phyloP scores from a whole-genome alignment of 1,140 invertebrate genomes.

The Panagrolaimus sp. region DNA sequence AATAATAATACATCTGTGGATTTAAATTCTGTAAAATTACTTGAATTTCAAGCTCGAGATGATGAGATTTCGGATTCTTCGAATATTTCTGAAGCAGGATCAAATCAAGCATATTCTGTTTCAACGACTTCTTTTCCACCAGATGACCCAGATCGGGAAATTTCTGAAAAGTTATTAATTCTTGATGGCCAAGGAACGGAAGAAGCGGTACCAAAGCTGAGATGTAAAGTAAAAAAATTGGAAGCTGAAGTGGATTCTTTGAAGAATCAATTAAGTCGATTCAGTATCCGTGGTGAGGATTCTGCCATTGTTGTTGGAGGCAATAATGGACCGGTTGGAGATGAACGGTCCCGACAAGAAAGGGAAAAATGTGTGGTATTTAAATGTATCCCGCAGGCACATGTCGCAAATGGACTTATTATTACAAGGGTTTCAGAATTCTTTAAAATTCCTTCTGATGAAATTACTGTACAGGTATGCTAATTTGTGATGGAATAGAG shows the following conservation, averaged over 20 bases:
- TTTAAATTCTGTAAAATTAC: neutral
- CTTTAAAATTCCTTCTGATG: conserved; percentile 1
- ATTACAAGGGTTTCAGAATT: conserved; percentile 1
- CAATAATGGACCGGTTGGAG: neutral
- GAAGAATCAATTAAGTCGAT: neutral
- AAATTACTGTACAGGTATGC: too few relatives aligned
- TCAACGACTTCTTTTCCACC: neutral
- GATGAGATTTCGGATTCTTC: neutral
- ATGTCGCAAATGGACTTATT: conserved; percentile 11
- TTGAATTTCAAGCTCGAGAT: conserved; percentile 6
- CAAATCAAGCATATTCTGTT: neutral
- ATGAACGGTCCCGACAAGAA: conserved; percentile 1
- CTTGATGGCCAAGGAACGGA: neutral
- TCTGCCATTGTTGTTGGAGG: neutral
- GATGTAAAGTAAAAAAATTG: neutral
- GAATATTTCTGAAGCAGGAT: neutral
- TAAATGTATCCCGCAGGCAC: conserved; percentile 7
- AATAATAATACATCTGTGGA: neutral
- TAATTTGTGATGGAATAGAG: too few relatives aligned
- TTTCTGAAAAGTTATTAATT: neutral
- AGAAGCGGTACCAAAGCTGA: neutral
- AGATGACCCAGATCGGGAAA: conserved; percentile 3
- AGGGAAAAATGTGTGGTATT: conserved; percentile 2
- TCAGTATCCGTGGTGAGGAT: neutral
- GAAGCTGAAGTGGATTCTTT: neutral